Base-by-base conservation (phyloP, 1,140 invertebrate species). In the Bombus confusus region DNA sequence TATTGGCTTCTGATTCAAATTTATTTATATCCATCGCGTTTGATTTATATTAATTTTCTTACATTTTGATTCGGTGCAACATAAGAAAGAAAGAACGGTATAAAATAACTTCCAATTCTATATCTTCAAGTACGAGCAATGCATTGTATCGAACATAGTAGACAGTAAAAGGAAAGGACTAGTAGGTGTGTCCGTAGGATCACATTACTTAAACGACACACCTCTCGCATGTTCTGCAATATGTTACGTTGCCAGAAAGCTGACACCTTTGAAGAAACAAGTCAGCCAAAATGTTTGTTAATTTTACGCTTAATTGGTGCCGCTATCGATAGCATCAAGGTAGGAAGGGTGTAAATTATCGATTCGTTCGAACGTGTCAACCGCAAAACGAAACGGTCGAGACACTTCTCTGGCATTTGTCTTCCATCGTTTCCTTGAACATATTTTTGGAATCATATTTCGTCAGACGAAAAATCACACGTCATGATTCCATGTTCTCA, bases 301-400 rank as follows among this genome's bases (percentile, higher is more conserved):
- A 89, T 90, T 90, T 90, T 62, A 87, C 77, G 85, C 81, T 82
- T 90, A 81, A 90, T 90, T 87, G 74, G 69, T 43, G 41, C 57
- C 52, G 18, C 69, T 31, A 87, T 84, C 71, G 69, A 89, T 66
- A 79, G 68, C 12, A 37, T 13, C 9, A 28, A 25, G 10, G 13
- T 74, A 75, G 84, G 34, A 87, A 75, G 59, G 68, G 13, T 77
- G 47, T 88, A 87, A 80, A 86, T 89, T 85, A 79, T 88, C n/a
- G 59, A 31, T 86, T 52, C 52, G 41, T 57, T 37, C 31, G 75
- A 68, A 85, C n/a, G n/a, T 43, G 64, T 88, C 47, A 5, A 43
- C 71, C 76, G 64, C 59, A 34, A 66, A 77, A 80, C 69, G 52
- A 28, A 59, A 15, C 41, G 68, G 76, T 31, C 28, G 15, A 74